These are phyloP conservation scores for Emys orbicularis DNA, from an alignment of 2,797 vertebrate species.

Conservation along the genomic window DNA sequence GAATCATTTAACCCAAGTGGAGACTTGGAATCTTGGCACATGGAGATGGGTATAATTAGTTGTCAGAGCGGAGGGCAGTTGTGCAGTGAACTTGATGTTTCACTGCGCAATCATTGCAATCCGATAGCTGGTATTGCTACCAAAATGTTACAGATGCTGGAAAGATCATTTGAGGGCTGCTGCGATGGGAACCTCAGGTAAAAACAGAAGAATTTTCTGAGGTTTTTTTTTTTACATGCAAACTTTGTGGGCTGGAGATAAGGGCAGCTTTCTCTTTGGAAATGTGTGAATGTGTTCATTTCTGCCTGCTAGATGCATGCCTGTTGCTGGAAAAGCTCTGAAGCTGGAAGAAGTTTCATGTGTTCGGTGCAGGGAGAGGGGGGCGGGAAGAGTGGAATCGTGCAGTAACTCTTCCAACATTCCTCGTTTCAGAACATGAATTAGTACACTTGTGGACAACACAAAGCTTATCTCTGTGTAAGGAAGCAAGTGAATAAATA, in stretches of 20 bases:
- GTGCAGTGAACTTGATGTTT: not conserved
- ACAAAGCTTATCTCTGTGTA: constrained; percentile 32
- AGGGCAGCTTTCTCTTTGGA: fast-evolving
- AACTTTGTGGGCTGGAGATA: not conserved
- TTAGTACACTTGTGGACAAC: constrained; percentile 1
- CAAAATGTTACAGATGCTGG: fast-evolving
- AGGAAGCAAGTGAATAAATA: not conserved
- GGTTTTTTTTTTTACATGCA: not conserved
- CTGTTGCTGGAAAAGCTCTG: not conserved
- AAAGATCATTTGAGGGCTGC: not conserved
- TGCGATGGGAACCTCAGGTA: not conserved
- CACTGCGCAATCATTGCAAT: fast-evolving
- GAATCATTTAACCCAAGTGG: fast-evolving
- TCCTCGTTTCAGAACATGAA: fast-evolving
- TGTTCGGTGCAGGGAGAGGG: fast-evolving
- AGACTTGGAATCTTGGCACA: not conserved
- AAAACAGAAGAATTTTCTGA: not conserved
- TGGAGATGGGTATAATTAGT: not conserved
- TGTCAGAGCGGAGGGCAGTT: not conserved
- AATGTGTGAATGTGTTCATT: not conserved
- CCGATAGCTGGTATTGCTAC: not conserved
- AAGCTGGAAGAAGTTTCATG: not conserved
- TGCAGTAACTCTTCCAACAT: constrained; percentile 2
- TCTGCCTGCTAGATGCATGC: not conserved
- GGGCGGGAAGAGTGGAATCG: not conserved